Percentiles rank a stretch among this genome's conserved stretches.
Evolutionary conservation across 2,888 invertebrate genomes (phyloP).

Genomic region (Acleris laterana): DNA sequence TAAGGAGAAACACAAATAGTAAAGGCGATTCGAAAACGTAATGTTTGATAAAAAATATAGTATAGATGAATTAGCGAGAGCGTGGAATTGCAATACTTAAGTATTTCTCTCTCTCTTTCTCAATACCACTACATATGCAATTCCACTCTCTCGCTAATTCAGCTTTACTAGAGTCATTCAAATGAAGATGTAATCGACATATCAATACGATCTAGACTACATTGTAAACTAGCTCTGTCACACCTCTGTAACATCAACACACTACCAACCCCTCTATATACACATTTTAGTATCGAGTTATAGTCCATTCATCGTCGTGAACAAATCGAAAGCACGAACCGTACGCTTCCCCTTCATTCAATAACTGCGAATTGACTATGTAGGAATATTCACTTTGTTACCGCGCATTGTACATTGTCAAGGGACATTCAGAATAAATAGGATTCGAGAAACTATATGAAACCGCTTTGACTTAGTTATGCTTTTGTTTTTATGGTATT

Average conservation of each 20-base stretch:
- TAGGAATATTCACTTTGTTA: constrained; percentile 59
- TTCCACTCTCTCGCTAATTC: too few relatives aligned
- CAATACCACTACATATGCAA: too few relatives aligned
- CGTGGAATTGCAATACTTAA: too few relatives aligned
- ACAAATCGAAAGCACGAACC: constrained; percentile 65
- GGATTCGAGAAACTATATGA: constrained; percentile 47
- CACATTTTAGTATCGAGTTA: constrained; percentile 56
- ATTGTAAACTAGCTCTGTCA: constrained; percentile 21
- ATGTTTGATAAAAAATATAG: too few relatives aligned
- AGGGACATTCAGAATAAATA: constrained; percentile 75
- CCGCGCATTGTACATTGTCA: constrained; percentile 49
- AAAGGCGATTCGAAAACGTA: too few relatives aligned
- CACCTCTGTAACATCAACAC: constrained; percentile 39
- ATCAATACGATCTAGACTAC: too few relatives aligned
- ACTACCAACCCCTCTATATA: constrained; percentile 36
- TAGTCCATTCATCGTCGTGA: constrained; percentile 71
- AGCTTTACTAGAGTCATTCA: too few relatives aligned
- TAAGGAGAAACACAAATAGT: too few relatives aligned
- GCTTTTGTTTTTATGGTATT: constrained; percentile 26
- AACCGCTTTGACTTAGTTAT: constrained; percentile 19
- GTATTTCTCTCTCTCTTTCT: too few relatives aligned
- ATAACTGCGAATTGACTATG: constrained; percentile 56
- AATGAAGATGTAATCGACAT: background rate
- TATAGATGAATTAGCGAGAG: too few relatives aligned
- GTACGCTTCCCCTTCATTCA: constrained; percentile 64